Base-by-base conservation (phyloP, 2,888 invertebrate genomes). In the Gari tellinella region DNA sequence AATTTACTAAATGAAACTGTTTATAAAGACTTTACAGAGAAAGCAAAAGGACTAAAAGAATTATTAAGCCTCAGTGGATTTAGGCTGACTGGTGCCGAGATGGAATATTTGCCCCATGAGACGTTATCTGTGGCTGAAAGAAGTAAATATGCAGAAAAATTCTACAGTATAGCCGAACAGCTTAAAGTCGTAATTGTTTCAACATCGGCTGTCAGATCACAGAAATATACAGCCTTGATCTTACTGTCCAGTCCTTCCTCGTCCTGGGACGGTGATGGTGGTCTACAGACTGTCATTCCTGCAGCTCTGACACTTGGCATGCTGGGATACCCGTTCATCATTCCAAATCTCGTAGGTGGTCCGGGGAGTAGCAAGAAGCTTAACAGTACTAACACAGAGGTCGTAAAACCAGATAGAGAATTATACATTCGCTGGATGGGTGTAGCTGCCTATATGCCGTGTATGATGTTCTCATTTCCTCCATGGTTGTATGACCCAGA, bases 261-360 rank as follows among this genome's bases (percentile, higher is more conserved):
- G 0, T 95, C 95, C 0, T 99, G 99, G 99, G 95, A 95, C 57
- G 92, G 93, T 73, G 93, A 94, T 86, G 95, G 95, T 89, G 97
- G 96, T 0, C 92, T 96, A 0, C 92, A 94, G 73, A 94, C 95
- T 10, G 95, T 98, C 0, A 95, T 99, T 83, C 97, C 98, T 0
- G 96, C 97, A 0, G 95, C 97, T 66, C 92, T 92, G 46, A 86
- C 87, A 0, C 81, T 90, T 25, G 89, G 91, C 23, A 94, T 98
- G 23, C 96, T 98, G 82, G 99, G 99, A 0, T 98, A 96, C 91
- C 94, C 95, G 0, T 98, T 98, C 86, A 94, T 98, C 48, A 95
- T 98, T 93, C 97, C 98, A 0, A 98, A 98, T 0, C 96, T 97
- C 4, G 96, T 99, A 0, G 99, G 99, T 0, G 99, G 90, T 1